phyloP scores from a whole-genome alignment of 2,797 vertebrate genomes.

The Chiroxiphia lanceolata region DNA sequence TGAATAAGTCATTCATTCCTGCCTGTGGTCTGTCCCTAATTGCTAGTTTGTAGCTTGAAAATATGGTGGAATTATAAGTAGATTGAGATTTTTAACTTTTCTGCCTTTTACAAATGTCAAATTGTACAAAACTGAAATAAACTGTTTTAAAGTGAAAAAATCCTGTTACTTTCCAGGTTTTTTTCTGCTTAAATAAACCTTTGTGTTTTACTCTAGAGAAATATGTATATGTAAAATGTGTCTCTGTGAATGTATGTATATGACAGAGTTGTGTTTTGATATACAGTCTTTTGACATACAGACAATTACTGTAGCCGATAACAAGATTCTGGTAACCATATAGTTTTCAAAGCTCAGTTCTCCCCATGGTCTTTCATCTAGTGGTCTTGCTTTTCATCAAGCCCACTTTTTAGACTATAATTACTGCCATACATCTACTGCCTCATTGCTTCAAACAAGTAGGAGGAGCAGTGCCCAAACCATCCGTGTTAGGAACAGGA shows the following conservation, averaged over 20 bases:
- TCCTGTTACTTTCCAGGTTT: not conserved
- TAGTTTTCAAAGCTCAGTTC: not conserved
- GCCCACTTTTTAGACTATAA: not conserved
- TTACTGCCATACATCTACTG: not conserved
- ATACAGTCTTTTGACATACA: not conserved
- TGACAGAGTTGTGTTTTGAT: not conserved
- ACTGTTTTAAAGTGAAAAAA: not conserved
- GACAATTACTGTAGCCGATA: not conserved
- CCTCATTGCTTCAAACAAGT: not conserved
- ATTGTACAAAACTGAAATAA: not conserved
- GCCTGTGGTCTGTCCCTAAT: accelerated
- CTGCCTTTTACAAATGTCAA: not conserved
- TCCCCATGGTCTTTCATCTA: not conserved
- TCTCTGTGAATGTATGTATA: not conserved
- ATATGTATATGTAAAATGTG: not conserved
- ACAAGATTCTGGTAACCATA: not conserved
- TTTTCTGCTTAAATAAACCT: not conserved
- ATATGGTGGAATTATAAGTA: not conserved
- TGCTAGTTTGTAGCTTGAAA: not conserved
- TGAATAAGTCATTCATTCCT: not conserved
- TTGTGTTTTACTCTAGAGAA: not conserved
- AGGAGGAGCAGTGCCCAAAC: not conserved
- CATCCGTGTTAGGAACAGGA: not conserved
- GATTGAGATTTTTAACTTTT: not conserved
- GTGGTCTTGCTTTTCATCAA: not conserved